A percentile compares a stretch with the other conserved stretches of the same genome.
phyloP scores from a whole-genome alignment of 2,888 invertebrate genomes.

The Theodoxus fluviatilis region DNA sequence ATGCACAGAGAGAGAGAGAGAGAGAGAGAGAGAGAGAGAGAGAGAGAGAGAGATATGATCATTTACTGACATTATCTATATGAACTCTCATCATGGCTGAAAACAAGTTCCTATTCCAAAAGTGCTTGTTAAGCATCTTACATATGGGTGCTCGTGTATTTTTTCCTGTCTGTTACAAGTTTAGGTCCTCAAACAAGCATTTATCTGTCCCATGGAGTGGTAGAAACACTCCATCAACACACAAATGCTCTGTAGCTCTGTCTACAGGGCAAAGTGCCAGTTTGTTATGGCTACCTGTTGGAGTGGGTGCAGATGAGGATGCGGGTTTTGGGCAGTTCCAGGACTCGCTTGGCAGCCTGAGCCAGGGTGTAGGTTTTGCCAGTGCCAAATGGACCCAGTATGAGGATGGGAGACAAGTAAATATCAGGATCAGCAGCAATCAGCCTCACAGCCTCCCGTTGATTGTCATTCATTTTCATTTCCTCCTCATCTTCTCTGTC shows the following conservation, averaged over 20 bases:
- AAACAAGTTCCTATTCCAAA: too few relatives aligned
- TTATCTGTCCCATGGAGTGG: background rate
- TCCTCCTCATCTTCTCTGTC: slow-evolving; percentile 68
- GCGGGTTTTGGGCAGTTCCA: slow-evolving; percentile 73
- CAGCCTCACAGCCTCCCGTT: slow-evolving; percentile 80
- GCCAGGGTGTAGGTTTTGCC: slow-evolving; percentile 86
- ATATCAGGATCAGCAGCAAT: slow-evolving; percentile 69
- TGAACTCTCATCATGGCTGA: too few relatives aligned
- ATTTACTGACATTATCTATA: too few relatives aligned
- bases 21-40: too few relatives aligned
- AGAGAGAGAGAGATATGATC: too few relatives aligned
- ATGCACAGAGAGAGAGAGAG: too few relatives aligned
- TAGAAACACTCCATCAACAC: background rate
- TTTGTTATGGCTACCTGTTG: slow-evolving; percentile 72
- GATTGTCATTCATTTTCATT: slow-evolving; percentile 77
- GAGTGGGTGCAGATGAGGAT: slow-evolving; percentile 86
- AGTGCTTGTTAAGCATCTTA: too few relatives aligned
- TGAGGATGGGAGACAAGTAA: slow-evolving; percentile 56
- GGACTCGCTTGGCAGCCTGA: slow-evolving; percentile 74
- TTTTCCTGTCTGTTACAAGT: too few relatives aligned
- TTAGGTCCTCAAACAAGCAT: too few relatives aligned
- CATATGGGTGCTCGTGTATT: too few relatives aligned
- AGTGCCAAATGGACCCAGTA: slow-evolving; percentile 79
- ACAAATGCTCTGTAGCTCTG: too few relatives aligned
- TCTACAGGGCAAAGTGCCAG: too few relatives aligned